Percentiles rank a stretch among this genome's conserved stretches.
These are phyloP conservation scores for Chaetogeoica ovagalla DNA, from an alignment of 2,888 invertebrate genomes.

Conservation along the genomic window DNA sequence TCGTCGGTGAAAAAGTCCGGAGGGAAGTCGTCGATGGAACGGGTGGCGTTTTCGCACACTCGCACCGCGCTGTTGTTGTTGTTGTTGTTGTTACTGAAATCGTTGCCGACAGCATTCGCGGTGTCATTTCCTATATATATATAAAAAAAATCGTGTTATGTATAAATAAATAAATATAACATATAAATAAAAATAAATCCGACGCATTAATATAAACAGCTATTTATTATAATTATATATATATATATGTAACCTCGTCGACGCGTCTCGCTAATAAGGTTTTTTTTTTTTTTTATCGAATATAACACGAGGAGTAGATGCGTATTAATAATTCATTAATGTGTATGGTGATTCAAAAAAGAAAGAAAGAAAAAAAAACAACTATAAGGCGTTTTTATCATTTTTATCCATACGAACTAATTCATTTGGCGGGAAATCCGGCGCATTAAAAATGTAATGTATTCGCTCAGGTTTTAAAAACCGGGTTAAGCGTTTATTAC, in stretches of 20 bases:
- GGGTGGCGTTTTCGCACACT: conserved; percentile 28
- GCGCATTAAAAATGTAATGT: background rate
- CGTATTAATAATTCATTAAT: too few species aligned
- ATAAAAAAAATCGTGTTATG: too few species aligned
- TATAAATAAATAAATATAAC: too few species aligned
- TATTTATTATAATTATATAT: too few species aligned
- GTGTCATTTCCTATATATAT: conserved; percentile 3
- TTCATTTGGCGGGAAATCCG: background rate
- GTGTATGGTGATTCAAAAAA: too few species aligned
- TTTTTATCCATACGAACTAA: background rate
- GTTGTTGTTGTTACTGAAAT: conserved; percentile 1
- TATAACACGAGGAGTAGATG: too few species aligned
- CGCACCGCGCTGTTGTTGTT: background rate
- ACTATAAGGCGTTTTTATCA: too few species aligned
- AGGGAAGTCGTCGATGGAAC: conserved; percentile 56
- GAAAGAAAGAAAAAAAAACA: too few species aligned
- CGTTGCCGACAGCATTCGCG: background rate
- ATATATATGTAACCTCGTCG: too few species aligned
- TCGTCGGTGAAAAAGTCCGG: conserved; percentile 65
- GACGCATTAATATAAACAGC: too few species aligned
- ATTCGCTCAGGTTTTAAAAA: background rate
- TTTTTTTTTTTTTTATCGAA: too few species aligned
- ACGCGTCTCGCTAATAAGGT: too few species aligned
- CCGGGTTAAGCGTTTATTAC: background rate
- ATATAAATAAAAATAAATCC: background rate